Base-by-base conservation (phyloP, 1,140 invertebrate genomes). In the Drosophila lacertosa region DNA sequence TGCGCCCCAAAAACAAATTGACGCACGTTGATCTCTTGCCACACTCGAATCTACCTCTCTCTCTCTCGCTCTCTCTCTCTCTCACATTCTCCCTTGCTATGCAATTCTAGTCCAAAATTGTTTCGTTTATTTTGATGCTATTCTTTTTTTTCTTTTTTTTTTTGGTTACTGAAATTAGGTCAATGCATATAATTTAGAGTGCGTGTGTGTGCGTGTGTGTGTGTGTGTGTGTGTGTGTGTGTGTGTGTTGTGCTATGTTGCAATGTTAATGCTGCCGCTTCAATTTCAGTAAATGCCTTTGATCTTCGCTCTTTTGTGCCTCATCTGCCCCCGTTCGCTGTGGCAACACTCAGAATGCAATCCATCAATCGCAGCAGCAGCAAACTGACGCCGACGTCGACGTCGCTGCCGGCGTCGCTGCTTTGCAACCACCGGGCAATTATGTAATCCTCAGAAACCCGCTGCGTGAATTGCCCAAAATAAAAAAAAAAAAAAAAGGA, bases 281-380 rank as follows among this genome's bases (percentile, higher is more conserved):
- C 60, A 75, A 72, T 78, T 67, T 66, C 15, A 60, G 47, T 65
- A 45, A 62, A 55, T 57, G 73, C 70, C 68, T 84, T 86, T 86
- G 77, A 84, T 84, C 82, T 86, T 86, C 62, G 77, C 51, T 55
- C 57, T 74, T 62, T 68, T 37, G 35, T 66, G 57, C 51, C 18
- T 70, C 22, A 18, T 33, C 22, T 53, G 50, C 45, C 13, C 11
- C 44, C n/a, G 26, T 7, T 7, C 26, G 29, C 45, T 86, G 83
- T 73, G 73, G 81, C 63, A 86, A 86, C 45, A 73, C 57, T 88
- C 74, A 88, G 81, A 86, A 88, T 86, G 81, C 81, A 86, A 86
- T 86, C 77, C 84, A 86, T 86, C 81, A 86, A 88, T 77, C 82
- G 68, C 22, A 62, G 50, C 44, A 9, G 44, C 29, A 42, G 35